Conservation (phyloP, 2,888 invertebrate species). For the Trichogramma dendrolimi region DNA sequence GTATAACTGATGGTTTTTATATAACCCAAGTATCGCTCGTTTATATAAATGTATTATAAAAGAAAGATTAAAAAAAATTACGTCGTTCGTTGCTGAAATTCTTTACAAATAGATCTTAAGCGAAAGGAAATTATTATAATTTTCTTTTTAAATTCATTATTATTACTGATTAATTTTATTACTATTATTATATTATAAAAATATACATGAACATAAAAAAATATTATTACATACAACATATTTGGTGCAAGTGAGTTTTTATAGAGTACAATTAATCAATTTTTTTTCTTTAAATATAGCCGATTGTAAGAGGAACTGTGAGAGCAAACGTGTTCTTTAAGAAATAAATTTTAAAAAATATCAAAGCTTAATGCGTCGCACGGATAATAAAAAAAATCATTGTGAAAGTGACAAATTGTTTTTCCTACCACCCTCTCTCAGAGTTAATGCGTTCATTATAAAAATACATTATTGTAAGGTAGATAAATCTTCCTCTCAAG, state of each 20-base stretch:
- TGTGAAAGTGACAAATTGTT: conserved; percentile 2
- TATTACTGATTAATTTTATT: background rate
- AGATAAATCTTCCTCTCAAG: background rate
- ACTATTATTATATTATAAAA: conserved; percentile 1
- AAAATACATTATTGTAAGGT: background rate
- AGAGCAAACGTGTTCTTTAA: no score
- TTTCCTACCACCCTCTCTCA: background rate
- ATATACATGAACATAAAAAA: background rate
- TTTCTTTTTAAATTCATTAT: background rate
- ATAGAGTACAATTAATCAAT: background rate
- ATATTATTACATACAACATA: background rate
- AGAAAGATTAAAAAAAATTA: background rate
- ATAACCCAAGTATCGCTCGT: conserved; percentile 1
- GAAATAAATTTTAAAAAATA: background rate
- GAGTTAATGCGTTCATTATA: conserved; percentile 1
- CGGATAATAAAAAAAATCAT: background rate
- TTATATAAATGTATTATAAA: conserved; percentile 1
- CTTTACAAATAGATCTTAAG: conserved; percentile 8
- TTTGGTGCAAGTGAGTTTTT: conserved; percentile 4
- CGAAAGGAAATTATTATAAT: background rate
- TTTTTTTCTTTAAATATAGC: background rate
- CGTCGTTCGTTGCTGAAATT: conserved; percentile 5
- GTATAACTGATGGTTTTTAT: background rate
- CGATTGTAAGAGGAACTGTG: background rate
- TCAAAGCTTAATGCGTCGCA: conserved; percentile 1